phyloP scores from a whole-genome alignment of 2,797 vertebrate species.

The Coregonus ussuriensis region DNA sequence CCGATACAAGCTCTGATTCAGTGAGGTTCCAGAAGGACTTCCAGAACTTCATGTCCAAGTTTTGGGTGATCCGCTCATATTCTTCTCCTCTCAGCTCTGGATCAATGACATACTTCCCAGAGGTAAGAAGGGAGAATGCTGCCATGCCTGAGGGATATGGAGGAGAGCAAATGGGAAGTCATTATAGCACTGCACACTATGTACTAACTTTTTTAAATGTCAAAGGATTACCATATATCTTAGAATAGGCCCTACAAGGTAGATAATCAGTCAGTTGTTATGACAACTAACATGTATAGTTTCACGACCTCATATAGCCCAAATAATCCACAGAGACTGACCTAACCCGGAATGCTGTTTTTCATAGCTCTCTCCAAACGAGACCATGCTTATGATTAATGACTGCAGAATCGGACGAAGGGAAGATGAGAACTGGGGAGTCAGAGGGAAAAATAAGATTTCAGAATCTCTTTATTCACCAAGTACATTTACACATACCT shows the following conservation, averaged over 20 bases:
- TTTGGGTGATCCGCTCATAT: slow-evolving; percentile 81
- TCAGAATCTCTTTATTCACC: too few relatives aligned
- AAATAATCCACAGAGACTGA: slow-evolving; percentile 30
- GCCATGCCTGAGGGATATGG: slow-evolving; percentile 62
- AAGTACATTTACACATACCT: too few relatives aligned
- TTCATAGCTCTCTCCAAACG: slow-evolving; percentile 75
- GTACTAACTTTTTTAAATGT: too few relatives aligned
- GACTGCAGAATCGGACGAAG: slow-evolving; percentile 79
- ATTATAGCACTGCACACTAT: not conserved
- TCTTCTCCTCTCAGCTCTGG: slow-evolving; percentile 75
- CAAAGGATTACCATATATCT: too few relatives aligned
- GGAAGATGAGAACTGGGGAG: slow-evolving; percentile 68
- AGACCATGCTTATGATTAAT: slow-evolving; percentile 79
- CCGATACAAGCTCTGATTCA: slow-evolving; percentile 74
- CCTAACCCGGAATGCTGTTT: slow-evolving; percentile 75
- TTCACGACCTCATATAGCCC: not conserved
- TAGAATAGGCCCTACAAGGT: too few relatives aligned
- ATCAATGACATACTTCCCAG: slow-evolving; percentile 79
- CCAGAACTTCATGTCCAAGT: slow-evolving; percentile 80
- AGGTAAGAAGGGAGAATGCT: slow-evolving; percentile 76
- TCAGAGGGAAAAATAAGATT: not conserved
- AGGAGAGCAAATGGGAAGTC: not conserved
- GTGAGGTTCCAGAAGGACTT: slow-evolving; percentile 83
- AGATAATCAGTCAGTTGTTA: too few relatives aligned
- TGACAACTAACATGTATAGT: too few relatives aligned